Evolutionary conservation across 2,113 vertebrate species (phyloP).

Genomic region (Notarius quadriscutis): DNA sequence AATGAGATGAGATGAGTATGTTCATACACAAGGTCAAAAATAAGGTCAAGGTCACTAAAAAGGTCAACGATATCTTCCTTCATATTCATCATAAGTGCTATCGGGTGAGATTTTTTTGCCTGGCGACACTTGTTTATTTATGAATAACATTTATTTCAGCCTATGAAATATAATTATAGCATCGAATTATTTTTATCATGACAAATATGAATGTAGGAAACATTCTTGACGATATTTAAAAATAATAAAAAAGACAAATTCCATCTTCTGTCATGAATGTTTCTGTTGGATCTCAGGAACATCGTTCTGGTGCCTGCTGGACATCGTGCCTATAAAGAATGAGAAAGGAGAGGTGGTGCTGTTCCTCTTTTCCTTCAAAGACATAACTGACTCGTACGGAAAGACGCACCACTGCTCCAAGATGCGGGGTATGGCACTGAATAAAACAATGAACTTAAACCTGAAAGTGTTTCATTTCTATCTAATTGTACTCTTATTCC

Average conservation of each 20-base stretch:
- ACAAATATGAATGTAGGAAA: not conserved
- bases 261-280: not conserved
- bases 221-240: not conserved
- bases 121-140: too few relatives aligned
- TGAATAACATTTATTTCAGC: not conserved
- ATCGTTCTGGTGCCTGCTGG: conserved; percentile 89
- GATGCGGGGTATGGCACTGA: conserved; percentile 74
- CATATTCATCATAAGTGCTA: too few relatives aligned
- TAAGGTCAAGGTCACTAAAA: too few relatives aligned
- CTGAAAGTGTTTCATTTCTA: not conserved
- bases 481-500: conserved; percentile 3
- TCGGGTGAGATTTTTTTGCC: too few relatives aligned
- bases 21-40: too few relatives aligned
- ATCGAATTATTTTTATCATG: not conserved
- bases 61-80: too few relatives aligned
- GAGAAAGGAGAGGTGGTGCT: conserved; percentile 94
- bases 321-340: conserved; percentile 96
- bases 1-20: too few relatives aligned
- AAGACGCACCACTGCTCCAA: conserved; percentile 66
- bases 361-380: conserved; percentile 96
- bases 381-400: conserved; percentile 81
- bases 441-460: not conserved
- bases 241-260: not conserved
- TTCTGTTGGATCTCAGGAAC: conserved; percentile 70
- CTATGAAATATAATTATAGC: not conserved